Evolutionary conservation across 2,113 vertebrate species (phyloP).

Genomic region (Psephotus haematonotus): DNA sequence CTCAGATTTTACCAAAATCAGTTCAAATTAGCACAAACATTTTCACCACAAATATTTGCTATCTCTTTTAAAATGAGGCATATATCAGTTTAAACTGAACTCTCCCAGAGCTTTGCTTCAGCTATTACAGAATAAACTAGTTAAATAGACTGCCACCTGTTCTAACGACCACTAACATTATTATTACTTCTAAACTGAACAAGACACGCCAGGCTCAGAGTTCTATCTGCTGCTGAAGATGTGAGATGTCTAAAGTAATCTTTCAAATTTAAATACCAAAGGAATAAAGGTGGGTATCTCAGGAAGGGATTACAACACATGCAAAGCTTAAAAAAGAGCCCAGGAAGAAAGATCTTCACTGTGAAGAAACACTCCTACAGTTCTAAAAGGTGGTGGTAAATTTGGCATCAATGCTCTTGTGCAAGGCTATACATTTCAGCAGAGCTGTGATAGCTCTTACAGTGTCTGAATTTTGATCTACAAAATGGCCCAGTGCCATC

Average conservation of each 20-base stretch:
- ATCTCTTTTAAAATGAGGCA: not conserved
- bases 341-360: not conserved
- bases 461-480: not conserved
- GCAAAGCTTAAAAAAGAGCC: not conserved
- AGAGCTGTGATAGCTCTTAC: not conserved
- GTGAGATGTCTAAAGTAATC: not conserved
- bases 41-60: not conserved
- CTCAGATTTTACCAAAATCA: not conserved
- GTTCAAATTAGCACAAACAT: not conserved
- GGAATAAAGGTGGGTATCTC: not conserved
- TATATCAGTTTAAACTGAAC: not conserved
- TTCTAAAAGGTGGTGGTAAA: not conserved
- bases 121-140: not conserved
- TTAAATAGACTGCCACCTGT: not conserved
- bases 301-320: not conserved
- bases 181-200: not conserved
- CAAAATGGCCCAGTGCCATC: not conserved
- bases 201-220: not conserved
- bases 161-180: not conserved
- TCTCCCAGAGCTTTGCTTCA: not conserved
- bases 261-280: constrained; percentile 21
- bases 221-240: not conserved
- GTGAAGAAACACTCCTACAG: not conserved
- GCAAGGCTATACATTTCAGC: not conserved
- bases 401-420: not conserved